Evolutionary conservation across 2,888 invertebrate species (phyloP).

Genomic region (Tubulanus polymorphus): DNA sequence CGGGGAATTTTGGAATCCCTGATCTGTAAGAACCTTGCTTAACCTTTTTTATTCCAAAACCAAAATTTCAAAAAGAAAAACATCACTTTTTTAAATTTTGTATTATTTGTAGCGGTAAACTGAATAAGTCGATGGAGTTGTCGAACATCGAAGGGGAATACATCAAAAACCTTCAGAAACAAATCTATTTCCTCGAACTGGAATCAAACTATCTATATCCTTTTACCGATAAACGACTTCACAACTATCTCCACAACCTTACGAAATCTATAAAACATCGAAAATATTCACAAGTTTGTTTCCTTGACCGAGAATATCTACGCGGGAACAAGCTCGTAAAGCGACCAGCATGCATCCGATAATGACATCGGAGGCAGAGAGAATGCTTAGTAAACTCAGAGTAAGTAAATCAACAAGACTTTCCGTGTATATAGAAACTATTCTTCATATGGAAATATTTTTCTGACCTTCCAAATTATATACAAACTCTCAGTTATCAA

Average conservation of each 20-base stretch:
- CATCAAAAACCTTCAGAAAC: constrained; percentile 53
- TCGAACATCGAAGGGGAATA: constrained; percentile 48
- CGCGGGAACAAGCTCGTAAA: constrained; percentile 48
- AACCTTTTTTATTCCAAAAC: too few species aligned
- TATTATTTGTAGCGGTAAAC: not conserved
- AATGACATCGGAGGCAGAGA: constrained; percentile 51
- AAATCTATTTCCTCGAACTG: constrained; percentile 52
- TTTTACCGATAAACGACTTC: constrained; percentile 17
- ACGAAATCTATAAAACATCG: too few species aligned
- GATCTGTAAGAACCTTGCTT: too few species aligned
- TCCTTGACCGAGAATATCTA: constrained; percentile 18
- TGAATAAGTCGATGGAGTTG: constrained; percentile 15
- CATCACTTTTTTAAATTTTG: not conserved
- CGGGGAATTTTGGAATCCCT: too few species aligned
- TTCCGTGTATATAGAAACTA: not conserved
- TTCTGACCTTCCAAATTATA: too few species aligned
- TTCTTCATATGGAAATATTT: too few species aligned
- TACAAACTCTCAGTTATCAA: too few species aligned
- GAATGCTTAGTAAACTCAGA: constrained; percentile 49
- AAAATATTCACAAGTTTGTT: too few species aligned
- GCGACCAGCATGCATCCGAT: constrained; percentile 49
- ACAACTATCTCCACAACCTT: too few species aligned
- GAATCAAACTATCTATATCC: constrained; percentile 53
- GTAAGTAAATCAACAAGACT: constrained; percentile 24
- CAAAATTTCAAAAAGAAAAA: too few species aligned